Evolutionary conservation across 2,888 invertebrate genomes (phyloP), one percentile per base, ranked within the genome.

Genomic region (Argyresthia albistria): DNA sequence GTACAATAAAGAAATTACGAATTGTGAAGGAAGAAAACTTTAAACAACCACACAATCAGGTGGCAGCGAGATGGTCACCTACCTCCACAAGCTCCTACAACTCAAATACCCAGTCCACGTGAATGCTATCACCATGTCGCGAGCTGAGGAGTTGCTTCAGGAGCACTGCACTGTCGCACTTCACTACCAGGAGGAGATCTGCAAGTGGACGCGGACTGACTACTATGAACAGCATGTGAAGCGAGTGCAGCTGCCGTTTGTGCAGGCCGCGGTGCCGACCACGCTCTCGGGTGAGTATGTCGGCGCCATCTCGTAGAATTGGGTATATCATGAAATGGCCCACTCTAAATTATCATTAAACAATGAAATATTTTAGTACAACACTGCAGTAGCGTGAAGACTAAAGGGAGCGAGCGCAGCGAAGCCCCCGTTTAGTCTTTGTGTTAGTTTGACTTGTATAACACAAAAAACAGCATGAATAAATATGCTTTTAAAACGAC

Each of bases 71-170:
- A 91, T 97, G 61, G 92, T 93, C 55, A 90, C 90, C 43, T 97
- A 95, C 70, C 88, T 98, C 70, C 96, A 96, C 74, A 91, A 96
- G 56, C 88, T 97, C 49, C 88, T 98, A 43, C 97, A 98, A 78
- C 88, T 98, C 43, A 97, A 97, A 73, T 97, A 97, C 77, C 97
- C 98, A 0, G 95, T 94, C 0, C 97, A 97, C 79, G 91, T 95
- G 0, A 94, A 94, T 69, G 93, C 95, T 0, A 93, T 98, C 57
- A 96, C 96, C 0, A 90, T 95, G 60, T 95, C 94, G 54, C 89
- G 97, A 56, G 93, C 94, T 43, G 97, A 98, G 89, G 95, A 96
- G 70, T 82, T 98, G 36, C 82, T 97, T 1, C 94, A 95, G 56
- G 91, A 93, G 47, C 93, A 97, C 69, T 93, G 95, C 59, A 89